Base-by-base conservation (phyloP, 1,140 invertebrate genomes). In the Chlorops oryzae region DNA sequence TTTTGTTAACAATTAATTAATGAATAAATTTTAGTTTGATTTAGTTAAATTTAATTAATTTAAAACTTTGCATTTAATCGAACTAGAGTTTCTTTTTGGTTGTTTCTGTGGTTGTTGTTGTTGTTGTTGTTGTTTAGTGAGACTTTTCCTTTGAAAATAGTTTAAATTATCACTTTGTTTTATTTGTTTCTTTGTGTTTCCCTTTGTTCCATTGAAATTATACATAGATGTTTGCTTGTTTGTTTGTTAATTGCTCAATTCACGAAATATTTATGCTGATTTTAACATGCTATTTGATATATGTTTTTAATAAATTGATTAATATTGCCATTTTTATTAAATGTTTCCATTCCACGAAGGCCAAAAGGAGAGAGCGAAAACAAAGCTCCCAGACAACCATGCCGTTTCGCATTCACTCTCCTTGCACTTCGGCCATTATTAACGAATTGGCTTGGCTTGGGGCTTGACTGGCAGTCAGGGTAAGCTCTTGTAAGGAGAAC, bases 121-220 rank as follows among this genome's bases (percentile, higher is more conserved):
- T 43, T n/a, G 39, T 28, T 20, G 28, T 47, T 21, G 47, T 34
- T 37, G n/a, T 27, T 48, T 54, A 32, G 25, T n/a, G 43, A 25
- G 41, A 24, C n/a, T 47, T 53, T 58, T 27, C 41, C 52, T 43
- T 54, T 44, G 44, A 51, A 58, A 55, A 59, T 62, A 53, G 38
- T 44, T 65, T 55, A 61, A n/a, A n/a, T 51, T 59, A 63, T 52
- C 62, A 27, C 15, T 32, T 41, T 23, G n/a, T 20, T 27, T 48
- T 32, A 41, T 48, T 25, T 50, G 42, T 57, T 63, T 63, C 44
- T 65, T 65, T 62, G 61, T 66, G 63, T 66, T 66, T 63, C 61
- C 57, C 59, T 62, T 63, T 60, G 61, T 63, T 63, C 53, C 57
- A 59, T 57, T 62, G 51, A 61, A 57, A 44, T 41, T n/a, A n/a